Evolutionary conservation across 2,797 vertebrate genomes (phyloP).

Genomic region (Onychomys arenicola): DNA sequence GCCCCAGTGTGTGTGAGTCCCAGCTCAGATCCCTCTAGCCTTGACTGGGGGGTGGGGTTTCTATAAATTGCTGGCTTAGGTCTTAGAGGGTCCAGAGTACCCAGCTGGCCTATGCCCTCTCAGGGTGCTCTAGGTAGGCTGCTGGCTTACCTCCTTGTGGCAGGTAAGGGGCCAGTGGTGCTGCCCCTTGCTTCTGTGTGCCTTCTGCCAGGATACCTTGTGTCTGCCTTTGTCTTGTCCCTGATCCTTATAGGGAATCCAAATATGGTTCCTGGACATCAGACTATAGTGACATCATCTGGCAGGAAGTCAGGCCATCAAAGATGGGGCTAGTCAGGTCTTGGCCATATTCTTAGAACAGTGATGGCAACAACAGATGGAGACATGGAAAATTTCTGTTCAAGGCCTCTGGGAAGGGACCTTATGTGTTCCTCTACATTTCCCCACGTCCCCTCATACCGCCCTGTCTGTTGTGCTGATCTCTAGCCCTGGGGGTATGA

Average conservation of each 20-base stretch:
- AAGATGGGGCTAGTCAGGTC: not conserved
- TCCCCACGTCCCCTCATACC: not conserved
- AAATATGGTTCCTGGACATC: not conserved
- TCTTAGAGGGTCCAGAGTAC: not conserved
- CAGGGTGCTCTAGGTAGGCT: not conserved
- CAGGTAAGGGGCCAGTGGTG: not conserved
- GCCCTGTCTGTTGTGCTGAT: not conserved
- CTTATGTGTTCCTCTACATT: not conserved
- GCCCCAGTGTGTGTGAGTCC: not conserved
- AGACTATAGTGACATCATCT: not conserved
- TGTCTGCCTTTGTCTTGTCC: not conserved
- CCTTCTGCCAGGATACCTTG: not conserved
- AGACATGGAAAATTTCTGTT: not conserved
- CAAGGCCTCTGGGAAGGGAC: not conserved
- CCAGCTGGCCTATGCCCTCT: not conserved
- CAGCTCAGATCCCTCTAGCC: not conserved
- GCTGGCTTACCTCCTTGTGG: not conserved
- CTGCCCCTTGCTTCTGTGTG: not conserved
- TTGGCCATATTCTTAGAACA: constrained; percentile 52
- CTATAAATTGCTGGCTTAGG: not conserved
- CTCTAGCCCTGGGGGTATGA: not conserved
- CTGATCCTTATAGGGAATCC: not conserved
- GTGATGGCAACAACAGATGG: constrained; percentile 68
- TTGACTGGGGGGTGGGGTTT: not conserved
- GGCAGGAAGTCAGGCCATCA: not conserved